A percentile compares a stretch with the other conserved stretches of the same genome.
Conservation (phyloP, 1,140 invertebrate genomes). For the Hesperophylax magnus region DNA sequence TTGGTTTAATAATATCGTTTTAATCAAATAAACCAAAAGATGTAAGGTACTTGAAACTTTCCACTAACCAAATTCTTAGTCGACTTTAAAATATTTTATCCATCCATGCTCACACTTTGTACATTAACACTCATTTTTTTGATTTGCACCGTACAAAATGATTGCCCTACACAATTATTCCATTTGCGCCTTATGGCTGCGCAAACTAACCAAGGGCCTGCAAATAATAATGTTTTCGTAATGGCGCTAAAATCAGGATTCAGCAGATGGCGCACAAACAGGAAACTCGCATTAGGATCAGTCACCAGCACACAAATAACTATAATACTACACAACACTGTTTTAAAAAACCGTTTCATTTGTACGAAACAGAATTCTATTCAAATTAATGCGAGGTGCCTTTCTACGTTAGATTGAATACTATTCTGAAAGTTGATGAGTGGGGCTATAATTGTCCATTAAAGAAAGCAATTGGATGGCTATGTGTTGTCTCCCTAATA, state of each 20-base stretch:
- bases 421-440: too few relatives aligned
- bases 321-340: too few relatives aligned
- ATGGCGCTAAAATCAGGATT: constrained; percentile 34
- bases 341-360: too few relatives aligned
- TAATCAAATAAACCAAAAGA: too few relatives aligned
- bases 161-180: constrained; percentile 39
- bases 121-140: not conserved
- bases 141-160: constrained; percentile 4
- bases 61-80: not conserved
- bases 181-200: constrained; percentile 40
- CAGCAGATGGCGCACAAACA: constrained; percentile 43
- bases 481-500: constrained; percentile 10
- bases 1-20: too few relatives aligned
- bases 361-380: too few relatives aligned
- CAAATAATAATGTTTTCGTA: constrained; percentile 43
- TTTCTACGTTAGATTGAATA: too few relatives aligned
- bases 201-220: constrained; percentile 28
- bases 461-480: not conserved
- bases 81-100: not conserved
- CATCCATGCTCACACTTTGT: not conserved
- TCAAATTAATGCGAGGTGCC: too few relatives aligned
- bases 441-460: constrained; percentile 28
- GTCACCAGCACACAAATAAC: not conserved
- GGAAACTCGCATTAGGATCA: constrained; percentile 54
- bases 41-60: too few relatives aligned